These are phyloP conservation scores for Sebastes vulpes DNA, from an alignment of 2,797 vertebrate species.

Conservation along the genomic window DNA sequence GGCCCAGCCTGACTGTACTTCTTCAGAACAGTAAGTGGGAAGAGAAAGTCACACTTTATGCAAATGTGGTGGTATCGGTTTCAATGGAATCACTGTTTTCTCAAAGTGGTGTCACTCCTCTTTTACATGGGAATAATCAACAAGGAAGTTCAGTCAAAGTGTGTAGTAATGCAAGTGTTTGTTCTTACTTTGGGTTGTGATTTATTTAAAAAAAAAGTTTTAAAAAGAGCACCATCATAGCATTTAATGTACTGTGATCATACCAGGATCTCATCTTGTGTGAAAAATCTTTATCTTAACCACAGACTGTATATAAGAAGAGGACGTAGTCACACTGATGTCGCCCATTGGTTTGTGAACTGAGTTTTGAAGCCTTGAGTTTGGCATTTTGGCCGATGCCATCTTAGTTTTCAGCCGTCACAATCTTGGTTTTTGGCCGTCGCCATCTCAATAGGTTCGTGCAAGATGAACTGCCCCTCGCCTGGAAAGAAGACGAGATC, in stretches of 20 bases:
- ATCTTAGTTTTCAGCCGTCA: too few relatives aligned
- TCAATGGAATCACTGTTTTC: not conserved
- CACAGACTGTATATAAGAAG: not conserved
- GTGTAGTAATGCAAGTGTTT: not conserved
- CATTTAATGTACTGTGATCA: not conserved
- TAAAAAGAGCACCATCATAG: not conserved
- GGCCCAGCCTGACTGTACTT: not conserved
- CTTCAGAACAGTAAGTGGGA: constrained; percentile 4
- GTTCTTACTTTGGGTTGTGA: not conserved
- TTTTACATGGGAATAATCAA: not conserved
- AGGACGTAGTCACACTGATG: too few relatives aligned
- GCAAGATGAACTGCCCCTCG: too few relatives aligned
- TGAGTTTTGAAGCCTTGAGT: too few relatives aligned
- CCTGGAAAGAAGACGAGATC: too few relatives aligned
- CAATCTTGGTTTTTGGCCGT: too few relatives aligned
- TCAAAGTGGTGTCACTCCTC: not conserved
- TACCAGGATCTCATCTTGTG: not conserved
- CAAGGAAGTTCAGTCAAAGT: not conserved
- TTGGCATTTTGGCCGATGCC: too few relatives aligned
- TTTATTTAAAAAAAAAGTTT: not conserved
- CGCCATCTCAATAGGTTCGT: too few relatives aligned
- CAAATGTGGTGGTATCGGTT: not conserved
- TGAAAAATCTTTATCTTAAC: not conserved
- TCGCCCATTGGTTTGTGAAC: too few relatives aligned
- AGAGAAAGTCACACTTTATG: not conserved